Evolutionary conservation across 2,888 invertebrate species (phyloP), one percentile per base, ranked within the genome.

Genomic region (Cactoblastis cactorum): DNA sequence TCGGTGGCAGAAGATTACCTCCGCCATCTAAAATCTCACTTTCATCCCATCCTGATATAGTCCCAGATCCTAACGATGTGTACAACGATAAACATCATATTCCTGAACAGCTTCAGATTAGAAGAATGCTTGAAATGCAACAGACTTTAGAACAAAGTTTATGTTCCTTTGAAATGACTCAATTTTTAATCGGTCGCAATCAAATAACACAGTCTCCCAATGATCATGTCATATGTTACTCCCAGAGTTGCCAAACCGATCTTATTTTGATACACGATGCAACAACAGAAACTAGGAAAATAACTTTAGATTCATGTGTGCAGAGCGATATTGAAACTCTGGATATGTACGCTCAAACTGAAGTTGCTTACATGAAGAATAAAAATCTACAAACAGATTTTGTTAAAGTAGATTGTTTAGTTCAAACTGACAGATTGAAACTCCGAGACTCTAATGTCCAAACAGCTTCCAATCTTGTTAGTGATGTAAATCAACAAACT

Each of bases 181-280:
- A 78, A 46, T 70, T 86, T 51, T 71, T 77, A 0, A 77, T 90
- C 34, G 86, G 87, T 35, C 63, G 84, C 19, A 90, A 83, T 60
- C 71, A 80, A 74, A 57, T 60, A n/a, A 57, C 69, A 47, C 90
- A 90, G 61, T 72, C 79, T 22, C 88, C 88, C 9, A 81, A 86
- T 68, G 88, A 90, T 66, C 55, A 67, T 34, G 54, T 77, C 39
- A 57, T 65, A 50, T 72, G 65, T 54, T 88, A 78, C 65, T 85
- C 84, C 19, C 75, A 85, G 65, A 86, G 86, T 37, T 80, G 76
- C 63, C 90, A 90, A 70, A 90, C 90, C 15, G 83, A 90, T 57
- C 59, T 73, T 3, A 56, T 90, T 51, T 69, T 87, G 73, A 62
- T 74, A 39, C 76, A 83, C 47, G 90, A 90, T 60, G 72, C 75